phyloP scores from a whole-genome alignment of 2,113 vertebrate genomes.

The Struthio camelus region DNA sequence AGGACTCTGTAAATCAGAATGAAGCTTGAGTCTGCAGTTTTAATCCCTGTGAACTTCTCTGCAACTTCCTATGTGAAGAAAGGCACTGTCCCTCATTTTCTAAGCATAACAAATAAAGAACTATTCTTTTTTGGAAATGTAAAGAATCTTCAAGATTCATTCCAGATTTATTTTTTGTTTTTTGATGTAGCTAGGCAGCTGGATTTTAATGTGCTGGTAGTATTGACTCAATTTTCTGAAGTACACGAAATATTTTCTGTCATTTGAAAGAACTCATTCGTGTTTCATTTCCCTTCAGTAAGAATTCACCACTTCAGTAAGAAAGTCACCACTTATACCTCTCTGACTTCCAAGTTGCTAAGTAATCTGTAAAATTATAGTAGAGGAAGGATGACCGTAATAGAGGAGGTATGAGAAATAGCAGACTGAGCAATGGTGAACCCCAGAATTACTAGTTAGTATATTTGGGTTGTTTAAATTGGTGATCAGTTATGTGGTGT shows the following conservation, averaged over 20 bases:
- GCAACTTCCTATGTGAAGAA: not conserved
- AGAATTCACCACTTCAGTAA: too few relatives aligned
- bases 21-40: not conserved
- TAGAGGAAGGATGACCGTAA: not conserved
- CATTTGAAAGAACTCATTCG: not conserved
- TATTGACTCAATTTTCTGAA: not conserved
- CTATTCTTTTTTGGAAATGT: not conserved
- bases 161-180: not conserved
- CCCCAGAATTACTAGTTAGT: not conserved
- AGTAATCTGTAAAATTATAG: not conserved
- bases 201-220: not conserved
- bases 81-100: not conserved
- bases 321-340: not conserved
- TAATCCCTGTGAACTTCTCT: not conserved
- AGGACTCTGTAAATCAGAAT: not conserved
- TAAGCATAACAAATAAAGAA: not conserved
- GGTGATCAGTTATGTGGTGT: fast-evolving
- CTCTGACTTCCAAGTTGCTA: not conserved
- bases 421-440: not conserved
- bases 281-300: not conserved
- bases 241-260: not conserved
- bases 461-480: not conserved
- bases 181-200: not conserved
- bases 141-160: not conserved
- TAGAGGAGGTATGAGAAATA: not conserved